phyloP scores from a whole-genome alignment of 2,888 invertebrate genomes.

The Dione juno region DNA sequence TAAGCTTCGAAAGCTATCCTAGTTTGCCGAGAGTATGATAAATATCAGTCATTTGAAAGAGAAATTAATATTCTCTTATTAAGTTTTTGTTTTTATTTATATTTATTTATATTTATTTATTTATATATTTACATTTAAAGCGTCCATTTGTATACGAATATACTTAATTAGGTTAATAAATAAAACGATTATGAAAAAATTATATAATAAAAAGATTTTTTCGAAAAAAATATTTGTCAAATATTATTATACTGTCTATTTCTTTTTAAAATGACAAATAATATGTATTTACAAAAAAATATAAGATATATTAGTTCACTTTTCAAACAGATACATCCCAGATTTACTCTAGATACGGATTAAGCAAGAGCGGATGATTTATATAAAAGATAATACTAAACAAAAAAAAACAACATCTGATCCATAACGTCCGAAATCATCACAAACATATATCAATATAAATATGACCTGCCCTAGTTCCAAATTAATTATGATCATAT shows the following conservation, averaged over 20 bases:
- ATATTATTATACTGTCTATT: too few relatives aligned
- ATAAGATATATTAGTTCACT: too few relatives aligned
- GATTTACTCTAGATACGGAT: not conserved
- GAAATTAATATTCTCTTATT: not conserved
- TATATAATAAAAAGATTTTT: too few relatives aligned
- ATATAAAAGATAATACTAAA: not conserved
- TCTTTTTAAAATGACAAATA: too few relatives aligned
- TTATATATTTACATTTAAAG: too few relatives aligned
- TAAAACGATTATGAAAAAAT: too few relatives aligned
- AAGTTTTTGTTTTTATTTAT: not conserved
- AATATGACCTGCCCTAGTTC: conserved; percentile 30
- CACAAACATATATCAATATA: conserved; percentile 6
- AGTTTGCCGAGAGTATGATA: not conserved
- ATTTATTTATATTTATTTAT: too few relatives aligned
- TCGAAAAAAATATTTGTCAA: too few relatives aligned
- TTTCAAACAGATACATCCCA: too few relatives aligned
- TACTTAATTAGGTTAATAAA: too few relatives aligned
- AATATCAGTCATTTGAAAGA: not conserved
- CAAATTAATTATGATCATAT: conserved; percentile 34
- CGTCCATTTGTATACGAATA: too few relatives aligned
- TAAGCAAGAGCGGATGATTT: not conserved
- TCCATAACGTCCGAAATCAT: conserved; percentile 1
- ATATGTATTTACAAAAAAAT: too few relatives aligned
- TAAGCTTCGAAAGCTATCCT: conserved; percentile 21
- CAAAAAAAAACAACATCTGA: not conserved